Percentiles rank a stretch among this genome's conserved stretches.
phyloP scores from a whole-genome alignment of 2,888 invertebrate genomes.

The Dryobotodes eremita region DNA sequence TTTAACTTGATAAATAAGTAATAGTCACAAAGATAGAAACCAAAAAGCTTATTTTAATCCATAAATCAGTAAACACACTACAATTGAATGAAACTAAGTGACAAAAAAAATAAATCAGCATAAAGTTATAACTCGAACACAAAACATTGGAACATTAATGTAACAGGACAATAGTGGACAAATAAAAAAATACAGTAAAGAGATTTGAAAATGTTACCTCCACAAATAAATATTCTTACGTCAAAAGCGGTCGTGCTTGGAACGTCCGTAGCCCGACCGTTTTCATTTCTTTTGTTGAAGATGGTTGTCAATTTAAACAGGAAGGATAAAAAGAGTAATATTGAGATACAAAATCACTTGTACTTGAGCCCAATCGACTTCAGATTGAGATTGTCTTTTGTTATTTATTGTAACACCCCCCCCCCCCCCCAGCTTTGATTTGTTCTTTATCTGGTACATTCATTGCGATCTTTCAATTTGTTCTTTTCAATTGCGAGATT shows the following conservation, averaged over 20 bases:
- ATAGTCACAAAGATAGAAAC: not conserved
- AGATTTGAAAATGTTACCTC: conserved; percentile 30
- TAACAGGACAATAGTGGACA: not conserved
- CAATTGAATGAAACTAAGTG: conserved; percentile 8
- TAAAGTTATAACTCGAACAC: not conserved
- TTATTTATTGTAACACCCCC: conserved; percentile 55
- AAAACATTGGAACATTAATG: not conserved
- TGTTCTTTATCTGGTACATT: conserved; percentile 50
- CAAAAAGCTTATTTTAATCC: not conserved
- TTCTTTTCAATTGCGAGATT: conserved; percentile 46
- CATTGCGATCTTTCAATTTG: conserved; percentile 57
- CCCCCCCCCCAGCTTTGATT: conserved; percentile 48
- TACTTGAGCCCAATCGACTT: conserved; percentile 62
- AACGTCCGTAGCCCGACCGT: conserved; percentile 16
- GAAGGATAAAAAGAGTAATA: conserved; percentile 51
- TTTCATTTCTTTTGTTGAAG: conserved; percentile 37
- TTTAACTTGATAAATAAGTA: not conserved
- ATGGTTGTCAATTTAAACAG: conserved; percentile 54
- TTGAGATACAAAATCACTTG: conserved; percentile 62
- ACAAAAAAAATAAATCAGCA: not conserved
- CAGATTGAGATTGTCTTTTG: conserved; percentile 63
- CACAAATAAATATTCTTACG: conserved; percentile 18
- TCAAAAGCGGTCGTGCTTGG: conserved; percentile 38
- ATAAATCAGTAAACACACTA: not conserved
- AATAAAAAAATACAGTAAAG: not conserved